Base-by-base conservation (phyloP, 1,140 invertebrate genomes). In the Cyclina sinensis region DNA sequence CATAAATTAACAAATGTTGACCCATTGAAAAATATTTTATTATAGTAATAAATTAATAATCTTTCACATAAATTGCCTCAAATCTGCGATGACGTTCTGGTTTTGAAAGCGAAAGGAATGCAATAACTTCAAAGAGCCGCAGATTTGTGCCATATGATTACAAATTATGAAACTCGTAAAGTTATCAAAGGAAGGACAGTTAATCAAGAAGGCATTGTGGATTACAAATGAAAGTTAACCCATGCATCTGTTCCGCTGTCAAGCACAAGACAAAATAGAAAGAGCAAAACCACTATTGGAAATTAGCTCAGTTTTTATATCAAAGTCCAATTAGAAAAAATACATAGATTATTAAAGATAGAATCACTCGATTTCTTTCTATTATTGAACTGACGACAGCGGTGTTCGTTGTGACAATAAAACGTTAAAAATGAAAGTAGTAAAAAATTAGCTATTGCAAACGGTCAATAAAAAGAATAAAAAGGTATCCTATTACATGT, bases 131-230 rank as follows among this genome's bases (percentile, higher is more conserved):
- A 78, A 46, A 78, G 30, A 37, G 27, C 27, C 0, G 27, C 32
- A 30, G 46, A 78, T 32, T 1, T 27, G 37, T 51, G 46, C 39
- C 74, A 78, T 78, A 78, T 78, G 74, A 78, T 78, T 51, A 78
- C 74, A 78, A 78, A 78, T 48, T 78, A 78, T 51, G 46, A 48
- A 78, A 78, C 74, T 78, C 74, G 54, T 78, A 78, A 78, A 78
- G 74, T 78, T 78, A 78, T 78, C 74, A 51, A 5, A 11, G 46
- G 21, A 35, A 14, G 24, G 74, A 78, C 74, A 78, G 74, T 78
- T 78, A 78, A 78, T 78, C 46, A 78, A 54, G 74, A 78, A 7
- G 14, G 48, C 74, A 30, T 78, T 78, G 74, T 78, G 24, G 16
- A 48, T 27, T 39, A 74, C 37, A 74, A 74, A 74, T 43, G 30